Percentiles rank a stretch among this genome's conserved stretches.
Evolutionary conservation across 2,113 vertebrate genomes (phyloP).

Genomic region (Tetrao urogallus): DNA sequence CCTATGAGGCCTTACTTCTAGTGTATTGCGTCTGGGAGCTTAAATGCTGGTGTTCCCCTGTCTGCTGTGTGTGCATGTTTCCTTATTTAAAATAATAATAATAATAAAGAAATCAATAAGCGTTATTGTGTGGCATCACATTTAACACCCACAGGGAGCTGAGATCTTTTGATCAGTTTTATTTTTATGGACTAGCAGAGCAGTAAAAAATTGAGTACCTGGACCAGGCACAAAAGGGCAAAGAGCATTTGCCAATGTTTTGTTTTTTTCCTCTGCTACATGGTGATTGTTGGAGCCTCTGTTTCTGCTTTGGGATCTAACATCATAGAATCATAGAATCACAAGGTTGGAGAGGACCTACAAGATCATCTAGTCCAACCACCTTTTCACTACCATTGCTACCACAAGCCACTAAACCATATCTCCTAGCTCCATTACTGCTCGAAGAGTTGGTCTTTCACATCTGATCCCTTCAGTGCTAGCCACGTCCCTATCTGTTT

Average conservation of each 20-base stretch:
- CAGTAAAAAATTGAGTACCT: background rate
- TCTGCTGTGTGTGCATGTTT: background rate
- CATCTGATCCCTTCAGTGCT: no score
- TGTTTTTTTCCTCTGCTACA: background rate
- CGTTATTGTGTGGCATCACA: background rate
- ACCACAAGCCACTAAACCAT: no score
- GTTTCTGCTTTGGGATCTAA: background rate
- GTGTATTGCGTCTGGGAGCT: background rate
- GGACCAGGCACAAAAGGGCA: fast-evolving
- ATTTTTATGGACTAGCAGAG: background rate
- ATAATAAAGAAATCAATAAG: background rate
- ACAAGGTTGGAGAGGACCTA: no score
- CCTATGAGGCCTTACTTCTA: background rate
- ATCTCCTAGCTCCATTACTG: background rate
- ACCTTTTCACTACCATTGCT: no score
- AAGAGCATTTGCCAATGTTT: background rate
- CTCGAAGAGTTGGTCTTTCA: background rate
- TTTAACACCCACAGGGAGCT: fast-evolving
- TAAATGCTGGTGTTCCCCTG: background rate
- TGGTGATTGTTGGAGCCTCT: background rate
- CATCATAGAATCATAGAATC: background rate
- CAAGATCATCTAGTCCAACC: no score
- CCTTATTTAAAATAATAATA: no score
- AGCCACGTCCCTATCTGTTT: background rate
- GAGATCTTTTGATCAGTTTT: background rate